phyloP scores from a whole-genome alignment of 1,140 invertebrate species.

The Plodia interpunctella region DNA sequence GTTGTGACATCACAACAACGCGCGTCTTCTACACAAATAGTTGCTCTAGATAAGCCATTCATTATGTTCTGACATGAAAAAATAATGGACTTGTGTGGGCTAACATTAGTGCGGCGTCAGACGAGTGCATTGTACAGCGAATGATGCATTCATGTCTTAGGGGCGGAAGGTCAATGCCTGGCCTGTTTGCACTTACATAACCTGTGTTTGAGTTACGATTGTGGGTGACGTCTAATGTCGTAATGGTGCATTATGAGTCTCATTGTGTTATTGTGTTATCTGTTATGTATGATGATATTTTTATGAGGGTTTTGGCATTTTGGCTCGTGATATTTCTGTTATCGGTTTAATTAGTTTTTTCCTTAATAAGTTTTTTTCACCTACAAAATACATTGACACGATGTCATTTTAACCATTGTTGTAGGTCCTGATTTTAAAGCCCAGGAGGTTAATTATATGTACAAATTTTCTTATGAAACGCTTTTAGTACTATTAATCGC shows the following conservation, averaged over 20 bases:
- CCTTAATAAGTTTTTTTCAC: too few species aligned
- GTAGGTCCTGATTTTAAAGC: too few species aligned
- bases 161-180: conserved; percentile 66
- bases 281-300: too few species aligned
- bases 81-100: conserved; percentile 58
- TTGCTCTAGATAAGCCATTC: conserved; percentile 39
- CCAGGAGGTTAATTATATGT: too few species aligned
- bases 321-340: too few species aligned
- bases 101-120: conserved; percentile 39
- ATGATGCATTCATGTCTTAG: conserved; percentile 65
- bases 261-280: too few species aligned
- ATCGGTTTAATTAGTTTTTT: too few species aligned
- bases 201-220: conserved; percentile 51
- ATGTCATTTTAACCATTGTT: too few species aligned
- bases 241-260: neutral
- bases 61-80: conserved; percentile 28
- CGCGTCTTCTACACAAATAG: neutral
- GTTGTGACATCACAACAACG: neutral
- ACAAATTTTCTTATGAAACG: too few species aligned
- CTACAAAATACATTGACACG: too few species aligned
- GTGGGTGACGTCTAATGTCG: neutral
- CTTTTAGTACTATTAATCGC: too few species aligned
- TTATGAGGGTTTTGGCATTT: too few species aligned
- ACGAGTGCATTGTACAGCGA: conserved; percentile 54
- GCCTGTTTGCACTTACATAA: conserved; percentile 65